Evolutionary conservation across 1,140 invertebrate species (phyloP).

Genomic region (Macrotrachela quadricornifera): DNA sequence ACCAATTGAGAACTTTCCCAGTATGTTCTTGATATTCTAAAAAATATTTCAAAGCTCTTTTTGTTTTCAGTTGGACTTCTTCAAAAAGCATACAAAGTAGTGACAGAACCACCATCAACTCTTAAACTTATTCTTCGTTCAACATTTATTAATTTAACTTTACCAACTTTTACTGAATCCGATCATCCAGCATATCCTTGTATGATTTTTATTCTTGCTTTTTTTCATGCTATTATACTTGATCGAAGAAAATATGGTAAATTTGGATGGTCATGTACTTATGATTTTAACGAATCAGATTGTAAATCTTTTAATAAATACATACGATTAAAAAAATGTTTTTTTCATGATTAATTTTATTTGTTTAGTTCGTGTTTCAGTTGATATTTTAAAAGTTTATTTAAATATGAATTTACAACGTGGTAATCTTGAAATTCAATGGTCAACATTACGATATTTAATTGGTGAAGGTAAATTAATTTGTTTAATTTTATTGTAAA

Average conservation of each 20-base stretch:
- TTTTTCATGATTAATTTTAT: no score
- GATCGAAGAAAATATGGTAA: constrained; percentile 21
- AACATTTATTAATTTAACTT: constrained; percentile 59
- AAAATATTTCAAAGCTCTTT: no score
- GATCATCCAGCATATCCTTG: constrained; percentile 48
- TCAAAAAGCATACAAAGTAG: constrained; percentile 39
- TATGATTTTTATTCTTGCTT: constrained; percentile 52
- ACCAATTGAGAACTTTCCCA: constrained; percentile 31
- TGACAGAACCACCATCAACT: constrained; percentile 31
- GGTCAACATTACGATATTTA: constrained; percentile 67
- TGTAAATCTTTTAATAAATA: neutral
- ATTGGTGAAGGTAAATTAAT: constrained; percentile 56
- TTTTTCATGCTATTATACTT: constrained; percentile 32
- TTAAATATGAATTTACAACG: constrained; percentile 41
- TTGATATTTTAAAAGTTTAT: constrained; percentile 57
- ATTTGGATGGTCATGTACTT: constrained; percentile 16
- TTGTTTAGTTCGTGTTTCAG: constrained; percentile 48
- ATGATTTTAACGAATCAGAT: constrained; percentile 25
- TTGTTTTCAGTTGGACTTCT: constrained; percentile 12
- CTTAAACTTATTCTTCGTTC: constrained; percentile 57
- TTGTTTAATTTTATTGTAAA: no score
- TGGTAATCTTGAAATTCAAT: constrained; percentile 45
- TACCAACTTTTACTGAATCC: constrained; percentile 47
- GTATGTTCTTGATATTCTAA: no score
- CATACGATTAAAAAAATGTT: no score